These are phyloP conservation scores for Podabrus alpinus DNA, from an alignment of 2,888 invertebrate genomes.

Conservation along the genomic window DNA sequence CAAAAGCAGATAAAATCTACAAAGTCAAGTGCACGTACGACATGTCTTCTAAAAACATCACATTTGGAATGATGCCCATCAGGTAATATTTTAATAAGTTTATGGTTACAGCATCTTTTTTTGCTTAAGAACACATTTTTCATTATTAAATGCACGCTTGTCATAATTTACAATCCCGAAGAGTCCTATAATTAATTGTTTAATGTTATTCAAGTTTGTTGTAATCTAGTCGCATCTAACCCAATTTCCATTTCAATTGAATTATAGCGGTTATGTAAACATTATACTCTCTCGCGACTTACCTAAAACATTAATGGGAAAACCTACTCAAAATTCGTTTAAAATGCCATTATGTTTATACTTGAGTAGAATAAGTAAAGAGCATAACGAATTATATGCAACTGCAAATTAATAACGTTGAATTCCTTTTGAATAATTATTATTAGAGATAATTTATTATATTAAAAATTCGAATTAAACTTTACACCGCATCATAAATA, in stretches of 20 bases:
- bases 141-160: background rate
- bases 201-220: background rate
- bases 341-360: background rate
- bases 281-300: background rate
- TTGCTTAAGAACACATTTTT: background rate
- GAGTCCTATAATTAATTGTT: background rate
- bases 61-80: slow-evolving; percentile 97
- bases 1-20: slow-evolving; percentile 94
- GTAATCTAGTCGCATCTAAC: background rate
- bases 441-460: too few relatives aligned
- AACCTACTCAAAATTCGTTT: background rate
- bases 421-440: too few relatives aligned
- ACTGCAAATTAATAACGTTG: too few relatives aligned
- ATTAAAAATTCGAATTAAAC: too few relatives aligned
- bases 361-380: background rate
- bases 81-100: slow-evolving; percentile 64
- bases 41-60: slow-evolving; percentile 94
- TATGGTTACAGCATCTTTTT: background rate
- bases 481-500: background rate
- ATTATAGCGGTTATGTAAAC: background rate
- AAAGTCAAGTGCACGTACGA: slow-evolving; percentile 96
- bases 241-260: background rate
- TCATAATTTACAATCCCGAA: background rate
- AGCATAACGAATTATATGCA: background rate
- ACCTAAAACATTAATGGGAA: background rate